Percentiles rank a stretch among this genome's conserved stretches.
Conservation (phyloP, 53 echinoderm and acorn worm genomes). For the Mesocentrotus franciscanus region DNA sequence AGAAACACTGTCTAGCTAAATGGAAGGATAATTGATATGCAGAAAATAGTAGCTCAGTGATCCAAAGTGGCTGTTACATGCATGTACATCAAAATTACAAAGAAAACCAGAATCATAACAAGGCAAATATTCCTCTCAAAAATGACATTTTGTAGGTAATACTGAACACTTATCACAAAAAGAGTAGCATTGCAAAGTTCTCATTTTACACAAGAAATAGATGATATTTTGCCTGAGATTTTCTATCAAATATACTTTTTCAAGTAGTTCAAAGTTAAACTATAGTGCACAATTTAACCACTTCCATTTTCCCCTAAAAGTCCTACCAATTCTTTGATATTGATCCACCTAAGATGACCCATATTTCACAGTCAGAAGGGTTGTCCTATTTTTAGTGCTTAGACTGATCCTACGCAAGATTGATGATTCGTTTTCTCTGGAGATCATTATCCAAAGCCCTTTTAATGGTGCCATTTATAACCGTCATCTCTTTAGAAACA, state of each 20-base stretch:
- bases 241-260: neutral
- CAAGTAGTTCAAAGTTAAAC: neutral
- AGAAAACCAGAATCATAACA: too few relatives aligned
- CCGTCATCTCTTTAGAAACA: neutral
- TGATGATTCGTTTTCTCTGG: neutral
- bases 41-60: too few relatives aligned
- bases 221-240: neutral
- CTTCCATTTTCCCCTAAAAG: neutral
- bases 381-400: neutral
- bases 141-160: too few relatives aligned
- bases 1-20: too few relatives aligned
- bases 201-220: neutral
- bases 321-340: neutral
- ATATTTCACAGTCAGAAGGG: neutral
- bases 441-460: conserved; percentile 8
- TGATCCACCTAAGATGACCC: neutral
- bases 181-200: neutral
- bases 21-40: too few relatives aligned
- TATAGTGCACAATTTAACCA: neutral
- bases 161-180: neutral
- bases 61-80: too few relatives aligned
- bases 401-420: neutral
- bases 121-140: too few relatives aligned
- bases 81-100: too few relatives aligned
- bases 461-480: conserved; percentile 28